Evolutionary conservation across 2,888 invertebrate genomes (phyloP).

Genomic region (Pseudococcus viburni): DNA sequence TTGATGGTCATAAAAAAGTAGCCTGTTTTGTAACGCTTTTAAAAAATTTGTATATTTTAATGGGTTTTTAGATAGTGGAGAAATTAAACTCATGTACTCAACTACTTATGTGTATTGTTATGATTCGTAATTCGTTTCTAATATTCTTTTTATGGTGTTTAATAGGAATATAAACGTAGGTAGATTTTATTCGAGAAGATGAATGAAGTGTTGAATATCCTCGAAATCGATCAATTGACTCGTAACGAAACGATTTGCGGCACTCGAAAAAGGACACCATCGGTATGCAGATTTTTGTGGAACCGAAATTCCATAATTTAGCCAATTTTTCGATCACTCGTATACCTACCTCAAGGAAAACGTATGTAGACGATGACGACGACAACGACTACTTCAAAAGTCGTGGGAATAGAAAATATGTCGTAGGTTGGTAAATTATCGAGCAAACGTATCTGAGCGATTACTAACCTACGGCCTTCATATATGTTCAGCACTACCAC

Average conservation of each 20-base stretch:
- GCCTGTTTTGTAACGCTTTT: neutral
- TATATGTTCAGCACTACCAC: conserved; percentile 49
- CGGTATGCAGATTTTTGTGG: neutral
- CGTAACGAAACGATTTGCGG: neutral
- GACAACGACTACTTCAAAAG: conserved; percentile 24
- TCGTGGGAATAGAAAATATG: conserved; percentile 59
- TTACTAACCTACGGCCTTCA: conserved; percentile 62
- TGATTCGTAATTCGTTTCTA: neutral
- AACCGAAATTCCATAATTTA: neutral
- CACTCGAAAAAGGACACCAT: neutral
- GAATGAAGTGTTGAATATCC: neutral
- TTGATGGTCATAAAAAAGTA: conserved; percentile 7
- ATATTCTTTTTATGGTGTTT: too few species aligned
- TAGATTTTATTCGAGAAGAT: too few species aligned
- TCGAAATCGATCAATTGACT: neutral
- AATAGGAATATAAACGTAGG: too few species aligned
- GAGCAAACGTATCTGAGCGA: conserved; percentile 50
- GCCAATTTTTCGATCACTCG: neutral
- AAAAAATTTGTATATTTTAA: neutral
- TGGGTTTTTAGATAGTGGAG: neutral
- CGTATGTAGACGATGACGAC: neutral
- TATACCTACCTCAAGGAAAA: conserved; percentile 25
- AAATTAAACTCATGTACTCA: neutral
- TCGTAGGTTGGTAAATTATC: conserved; percentile 50
- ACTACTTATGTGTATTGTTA: neutral